Conservation (phyloP, 2,888 invertebrate species). For the Litoditis marina region DNA sequence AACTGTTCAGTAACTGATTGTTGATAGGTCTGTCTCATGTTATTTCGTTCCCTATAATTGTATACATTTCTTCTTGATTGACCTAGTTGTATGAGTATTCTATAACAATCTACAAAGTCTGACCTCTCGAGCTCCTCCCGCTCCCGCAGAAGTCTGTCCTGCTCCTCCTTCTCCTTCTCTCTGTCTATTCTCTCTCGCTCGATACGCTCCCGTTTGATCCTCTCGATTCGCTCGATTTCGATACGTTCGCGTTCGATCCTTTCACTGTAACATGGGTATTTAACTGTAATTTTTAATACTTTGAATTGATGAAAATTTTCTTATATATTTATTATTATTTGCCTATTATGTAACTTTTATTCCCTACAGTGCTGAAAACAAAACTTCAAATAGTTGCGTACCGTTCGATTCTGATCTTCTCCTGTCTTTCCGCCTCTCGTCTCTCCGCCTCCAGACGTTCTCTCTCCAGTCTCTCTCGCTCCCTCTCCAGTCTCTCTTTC, state of each 20-base stretch:
- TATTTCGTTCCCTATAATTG: too few species aligned
- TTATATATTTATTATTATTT: too few species aligned
- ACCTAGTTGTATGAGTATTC: too few species aligned
- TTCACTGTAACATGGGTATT: conserved; percentile 15
- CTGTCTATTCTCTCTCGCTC: conserved; percentile 48
- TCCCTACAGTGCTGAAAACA: too few species aligned
- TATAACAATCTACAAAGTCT: not conserved
- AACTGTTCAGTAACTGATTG: too few species aligned
- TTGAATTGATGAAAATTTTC: too few species aligned
- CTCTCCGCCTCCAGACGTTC: conserved; percentile 50
- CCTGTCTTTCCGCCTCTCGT: conserved; percentile 43
- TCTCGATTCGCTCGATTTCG: conserved; percentile 57
- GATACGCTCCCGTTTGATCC: conserved; percentile 54
- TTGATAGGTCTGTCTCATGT: too few species aligned
- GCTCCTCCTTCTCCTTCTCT: conserved; percentile 42
- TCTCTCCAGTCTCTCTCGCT: conserved; percentile 44
- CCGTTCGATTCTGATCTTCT: conserved; percentile 43
- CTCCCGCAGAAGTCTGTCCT: conserved; percentile 25
- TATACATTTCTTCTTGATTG: too few species aligned
- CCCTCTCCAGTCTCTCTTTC: conserved; percentile 34
- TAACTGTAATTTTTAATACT: not conserved
- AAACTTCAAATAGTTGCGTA: too few species aligned
- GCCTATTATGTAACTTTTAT: too few species aligned
- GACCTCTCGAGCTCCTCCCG: conserved; percentile 20
- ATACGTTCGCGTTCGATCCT: conserved; percentile 44